Base-by-base conservation (phyloP, 2,888 invertebrate species). In the Liodrosophila aerea region DNA sequence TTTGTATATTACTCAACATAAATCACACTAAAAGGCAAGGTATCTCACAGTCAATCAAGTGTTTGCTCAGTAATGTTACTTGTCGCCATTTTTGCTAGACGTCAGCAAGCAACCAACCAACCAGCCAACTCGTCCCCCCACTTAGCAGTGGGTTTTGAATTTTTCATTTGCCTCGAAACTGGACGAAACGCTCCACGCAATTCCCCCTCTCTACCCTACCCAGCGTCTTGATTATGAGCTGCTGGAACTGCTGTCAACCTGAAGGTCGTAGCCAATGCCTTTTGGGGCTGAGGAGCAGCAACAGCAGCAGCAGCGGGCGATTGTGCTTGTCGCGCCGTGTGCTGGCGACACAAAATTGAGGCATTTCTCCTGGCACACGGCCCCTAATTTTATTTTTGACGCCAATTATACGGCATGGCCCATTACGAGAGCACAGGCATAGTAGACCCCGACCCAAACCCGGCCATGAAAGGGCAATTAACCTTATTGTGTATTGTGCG, bases 381-480 rank as follows among this genome's bases (percentile, higher is more conserved):
- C 66, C 59, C 76, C 50, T 76, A 76, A 85, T 80, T 80, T 70
- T 47, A 78, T 73, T 75, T 73, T 67, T 67, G 81, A 49, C 76
- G 63, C 66, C 80, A 81, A 82, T 83, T 84, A 75, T 63, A 67
- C 51, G 22, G 50, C 46, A 63, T 47, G 49, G 31, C 50, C 63
- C 67, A 69, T 72, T 67, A 63, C 36, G 50, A 3, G 22, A 18
- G 8, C 30, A 11, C 39, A 13, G 18, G 41, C 37, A n/a, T 29
- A 30, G 37, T n/a, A 29, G 12, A 40, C 29, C 12, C 30, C 30
- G 12, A 40, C 22, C 12, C 11, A 29, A 11, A 7, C 12, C 39
- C 46, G 43, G 30, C 47, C 62, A 73, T 81, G 71, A 71, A 81
- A 85, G 75, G 73, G 66, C 85, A 82, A 86, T 82, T 86, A 86